A percentile compares a stretch with the other conserved stretches of the same genome.
Evolutionary conservation across 2,888 invertebrate species (phyloP).

Genomic region (Mycalesis mineus): DNA sequence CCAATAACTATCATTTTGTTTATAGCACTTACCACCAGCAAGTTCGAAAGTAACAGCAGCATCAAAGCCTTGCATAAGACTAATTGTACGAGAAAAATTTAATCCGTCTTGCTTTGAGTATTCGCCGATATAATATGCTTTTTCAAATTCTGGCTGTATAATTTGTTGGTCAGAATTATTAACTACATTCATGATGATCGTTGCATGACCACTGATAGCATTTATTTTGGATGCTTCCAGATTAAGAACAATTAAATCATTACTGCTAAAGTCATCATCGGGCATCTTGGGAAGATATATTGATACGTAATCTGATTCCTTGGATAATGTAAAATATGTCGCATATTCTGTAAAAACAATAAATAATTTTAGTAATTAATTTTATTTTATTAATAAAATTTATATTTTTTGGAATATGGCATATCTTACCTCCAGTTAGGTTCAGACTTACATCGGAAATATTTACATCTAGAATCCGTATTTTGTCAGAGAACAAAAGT

Average conservation of each 20-base stretch:
- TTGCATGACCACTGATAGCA: conserved; percentile 27
- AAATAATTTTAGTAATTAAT: background rate
- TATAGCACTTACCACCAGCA: conserved; percentile 37
- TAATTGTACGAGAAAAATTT: conserved; percentile 34
- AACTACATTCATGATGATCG: conserved; percentile 30
- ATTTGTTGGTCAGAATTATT: conserved; percentile 14
- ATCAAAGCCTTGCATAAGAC: conserved; percentile 37
- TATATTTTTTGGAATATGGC: background rate
- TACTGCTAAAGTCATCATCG: conserved; percentile 9
- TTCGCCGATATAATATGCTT: conserved; percentile 37
- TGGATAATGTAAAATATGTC: conserved; percentile 8
- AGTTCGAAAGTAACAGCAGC: conserved; percentile 37
- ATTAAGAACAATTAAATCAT: conserved; percentile 28
- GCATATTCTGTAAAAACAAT: conserved; percentile 6
- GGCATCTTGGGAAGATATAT: conserved; percentile 7
- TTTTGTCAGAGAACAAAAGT: conserved; percentile 26
- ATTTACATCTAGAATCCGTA: conserved; percentile 7
- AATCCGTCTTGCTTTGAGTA: conserved; percentile 36
- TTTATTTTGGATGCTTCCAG: conserved; percentile 29
- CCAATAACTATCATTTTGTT: background rate
- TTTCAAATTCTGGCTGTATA: conserved; percentile 33
- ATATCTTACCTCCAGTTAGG: conserved; percentile 7
- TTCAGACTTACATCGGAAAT: background rate
- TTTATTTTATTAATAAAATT: background rate
- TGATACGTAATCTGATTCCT: background rate